These are phyloP conservation scores for Dendropsophus ebraccatus DNA, from an alignment of 2,113 vertebrate species.

Conservation along the genomic window DNA sequence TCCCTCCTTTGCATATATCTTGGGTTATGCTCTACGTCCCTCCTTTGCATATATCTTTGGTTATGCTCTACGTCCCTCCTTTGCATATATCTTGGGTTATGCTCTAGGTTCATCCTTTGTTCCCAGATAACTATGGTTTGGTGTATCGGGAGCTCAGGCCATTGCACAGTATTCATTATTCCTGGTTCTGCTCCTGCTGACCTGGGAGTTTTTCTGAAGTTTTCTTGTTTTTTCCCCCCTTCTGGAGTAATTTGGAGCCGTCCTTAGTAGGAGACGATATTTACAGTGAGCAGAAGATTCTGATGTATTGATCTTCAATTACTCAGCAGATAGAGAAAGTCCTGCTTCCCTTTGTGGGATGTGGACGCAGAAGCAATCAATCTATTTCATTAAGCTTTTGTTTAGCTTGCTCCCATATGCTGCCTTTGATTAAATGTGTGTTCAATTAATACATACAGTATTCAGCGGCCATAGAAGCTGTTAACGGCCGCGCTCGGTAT, in stretches of 20 bases:
- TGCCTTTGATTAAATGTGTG: constrained; percentile 47
- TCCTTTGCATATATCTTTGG: too few relatives aligned
- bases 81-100: too few relatives aligned
- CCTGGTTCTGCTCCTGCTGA: constrained; percentile 10
- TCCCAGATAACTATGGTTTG: too few relatives aligned
- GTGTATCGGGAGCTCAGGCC: too few relatives aligned
- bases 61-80: too few relatives aligned
- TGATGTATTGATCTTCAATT: constrained; percentile 55
- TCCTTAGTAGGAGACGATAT: constrained; percentile 19
- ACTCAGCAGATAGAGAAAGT: constrained; percentile 41
- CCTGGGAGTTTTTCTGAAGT: not conserved
- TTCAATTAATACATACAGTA: constrained; percentile 45
- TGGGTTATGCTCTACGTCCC: too few relatives aligned
- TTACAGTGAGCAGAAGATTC: constrained; percentile 23
- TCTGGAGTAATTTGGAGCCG: constrained; percentile 12
- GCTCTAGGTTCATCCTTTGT: too few relatives aligned
- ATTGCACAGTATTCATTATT: not conserved
- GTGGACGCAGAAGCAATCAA: constrained; percentile 47
- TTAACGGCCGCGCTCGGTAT: not conserved
- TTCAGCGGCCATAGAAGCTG: not conserved
- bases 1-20: too few relatives aligned
- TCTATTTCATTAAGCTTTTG: constrained; percentile 56
- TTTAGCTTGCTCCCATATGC: constrained; percentile 39
- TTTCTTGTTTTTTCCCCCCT: not conserved
- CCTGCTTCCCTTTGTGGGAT: constrained; percentile 44